These are phyloP conservation scores for Balaeniceps rex DNA, from an alignment of 2,113 vertebrate species.

Conservation along the genomic window DNA sequence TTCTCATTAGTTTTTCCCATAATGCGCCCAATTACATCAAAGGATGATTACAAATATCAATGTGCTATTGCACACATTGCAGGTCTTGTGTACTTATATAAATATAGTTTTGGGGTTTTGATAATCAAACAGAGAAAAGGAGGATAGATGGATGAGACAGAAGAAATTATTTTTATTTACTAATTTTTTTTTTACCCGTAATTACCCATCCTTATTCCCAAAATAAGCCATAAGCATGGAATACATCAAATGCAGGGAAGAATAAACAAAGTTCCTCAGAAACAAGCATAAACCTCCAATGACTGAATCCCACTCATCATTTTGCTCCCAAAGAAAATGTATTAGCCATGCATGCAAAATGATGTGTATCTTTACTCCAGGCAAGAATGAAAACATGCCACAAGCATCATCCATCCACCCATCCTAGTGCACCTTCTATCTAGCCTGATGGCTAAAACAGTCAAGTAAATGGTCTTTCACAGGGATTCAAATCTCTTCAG, in stretches of 20 bases:
- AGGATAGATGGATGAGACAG: neutral
- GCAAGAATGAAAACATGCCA: neutral
- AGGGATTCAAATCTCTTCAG: neutral
- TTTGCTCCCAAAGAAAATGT: neutral
- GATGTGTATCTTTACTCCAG: neutral
- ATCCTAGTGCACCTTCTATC: neutral
- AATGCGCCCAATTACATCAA: neutral
- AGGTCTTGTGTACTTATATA: neutral
- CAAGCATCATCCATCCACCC: neutral
- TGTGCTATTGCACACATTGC: neutral
- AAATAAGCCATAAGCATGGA: neutral
- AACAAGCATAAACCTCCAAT: neutral
- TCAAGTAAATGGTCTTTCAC: neutral
- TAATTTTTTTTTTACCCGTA: neutral
- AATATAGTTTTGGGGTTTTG: neutral
- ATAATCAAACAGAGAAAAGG: neutral
- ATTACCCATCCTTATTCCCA: neutral
- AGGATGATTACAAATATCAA: neutral
- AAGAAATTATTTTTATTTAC: neutral
- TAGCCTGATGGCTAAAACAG: neutral
- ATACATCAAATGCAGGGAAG: neutral
- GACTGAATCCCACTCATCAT: neutral
- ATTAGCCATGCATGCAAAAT: neutral
- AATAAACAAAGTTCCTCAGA: neutral
- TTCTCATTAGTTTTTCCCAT: neutral